A percentile compares a stretch with the other conserved stretches of the same genome.
Evolutionary conservation across 2,797 vertebrate genomes (phyloP).

Genomic region (Strix occidentalis): DNA sequence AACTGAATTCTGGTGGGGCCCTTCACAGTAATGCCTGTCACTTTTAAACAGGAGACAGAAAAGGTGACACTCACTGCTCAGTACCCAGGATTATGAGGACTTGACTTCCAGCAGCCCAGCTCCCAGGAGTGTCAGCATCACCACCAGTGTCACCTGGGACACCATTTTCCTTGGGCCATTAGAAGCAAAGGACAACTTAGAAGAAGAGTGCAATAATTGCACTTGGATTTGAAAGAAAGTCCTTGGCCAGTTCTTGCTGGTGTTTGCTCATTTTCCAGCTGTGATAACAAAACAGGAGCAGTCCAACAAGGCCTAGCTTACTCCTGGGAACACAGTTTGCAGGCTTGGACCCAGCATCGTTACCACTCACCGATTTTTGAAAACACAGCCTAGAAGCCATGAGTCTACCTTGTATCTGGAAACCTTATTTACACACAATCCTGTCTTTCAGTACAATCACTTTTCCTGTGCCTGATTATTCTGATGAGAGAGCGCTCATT

Average conservation of each 20-base stretch:
- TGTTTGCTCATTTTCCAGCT: background rate
- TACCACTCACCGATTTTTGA: background rate
- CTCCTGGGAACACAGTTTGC: background rate
- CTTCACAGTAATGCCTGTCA: background rate
- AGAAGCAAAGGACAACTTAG: background rate
- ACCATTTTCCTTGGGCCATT: background rate
- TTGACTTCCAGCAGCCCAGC: background rate
- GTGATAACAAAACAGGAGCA: background rate
- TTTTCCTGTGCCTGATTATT: background rate
- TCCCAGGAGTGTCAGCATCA: slow-evolving; percentile 5
- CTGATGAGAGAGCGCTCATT: accelerated
- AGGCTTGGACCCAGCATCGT: accelerated
- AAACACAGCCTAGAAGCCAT: background rate
- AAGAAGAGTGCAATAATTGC: background rate
- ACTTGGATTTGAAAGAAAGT: background rate
- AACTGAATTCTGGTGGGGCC: background rate
- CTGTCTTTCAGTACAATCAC: background rate
- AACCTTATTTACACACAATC: background rate
- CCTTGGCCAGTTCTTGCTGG: background rate
- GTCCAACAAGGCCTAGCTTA: background rate
- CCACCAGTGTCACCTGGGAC: background rate
- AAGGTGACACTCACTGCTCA: background rate
- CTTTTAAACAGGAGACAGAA: background rate
- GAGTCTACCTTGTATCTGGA: background rate
- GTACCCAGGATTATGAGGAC: background rate